Percentiles rank a stretch among this genome's conserved stretches.
Conservation (phyloP, 2,797 vertebrate genomes). For the Melanotaenia maccullochi region DNA sequence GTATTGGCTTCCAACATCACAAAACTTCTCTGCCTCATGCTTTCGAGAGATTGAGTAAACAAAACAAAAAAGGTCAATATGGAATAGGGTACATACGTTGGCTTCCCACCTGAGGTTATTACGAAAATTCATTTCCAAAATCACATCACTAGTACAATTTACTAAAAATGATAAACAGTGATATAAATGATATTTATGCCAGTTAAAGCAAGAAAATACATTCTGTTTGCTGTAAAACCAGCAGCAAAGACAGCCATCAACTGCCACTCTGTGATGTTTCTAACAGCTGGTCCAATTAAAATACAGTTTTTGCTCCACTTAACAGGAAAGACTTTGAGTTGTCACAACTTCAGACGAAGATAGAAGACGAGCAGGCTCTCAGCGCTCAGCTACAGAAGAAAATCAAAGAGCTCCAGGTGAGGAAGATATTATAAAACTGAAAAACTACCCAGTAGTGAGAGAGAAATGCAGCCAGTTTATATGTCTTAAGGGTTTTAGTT, state of each 20-base stretch:
- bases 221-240: background rate
- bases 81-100: no score
- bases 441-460: background rate
- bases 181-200: no score
- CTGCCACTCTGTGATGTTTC: background rate
- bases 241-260: background rate
- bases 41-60: no score
- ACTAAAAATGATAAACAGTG: no score
- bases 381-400: constrained; percentile 70
- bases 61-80: no score
- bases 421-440: no score
- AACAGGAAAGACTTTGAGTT: constrained; percentile 87
- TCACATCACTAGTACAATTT: no score
- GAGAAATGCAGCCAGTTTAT: background rate
- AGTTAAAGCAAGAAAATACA: no score
- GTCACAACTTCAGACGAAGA: constrained; percentile 80
- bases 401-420: constrained; percentile 84
- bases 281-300: background rate
- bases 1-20: no score
- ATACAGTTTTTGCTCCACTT: background rate
- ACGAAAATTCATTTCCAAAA: no score
- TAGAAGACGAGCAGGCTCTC: constrained; percentile 82
- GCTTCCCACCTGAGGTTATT: no score
- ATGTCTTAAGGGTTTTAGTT: background rate
- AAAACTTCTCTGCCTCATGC: no score